Conservation (phyloP, 2,888 invertebrate species). For the Anorthoa munda region DNA sequence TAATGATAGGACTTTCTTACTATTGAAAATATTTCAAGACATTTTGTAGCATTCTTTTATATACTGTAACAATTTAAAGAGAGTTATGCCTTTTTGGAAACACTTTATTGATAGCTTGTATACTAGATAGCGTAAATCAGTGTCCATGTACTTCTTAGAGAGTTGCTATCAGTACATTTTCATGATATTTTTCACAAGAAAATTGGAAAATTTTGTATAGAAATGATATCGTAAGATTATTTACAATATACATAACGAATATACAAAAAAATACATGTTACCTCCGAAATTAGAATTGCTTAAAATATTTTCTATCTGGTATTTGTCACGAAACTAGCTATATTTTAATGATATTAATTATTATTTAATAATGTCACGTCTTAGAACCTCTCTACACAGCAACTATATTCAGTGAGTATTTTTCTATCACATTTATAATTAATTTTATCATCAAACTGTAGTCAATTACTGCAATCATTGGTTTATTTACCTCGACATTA, state of each 20-base stretch:
- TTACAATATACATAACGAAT: conserved; percentile 33
- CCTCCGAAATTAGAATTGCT: conserved; percentile 33
- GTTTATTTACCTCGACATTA: not conserved
- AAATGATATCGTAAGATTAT: not conserved
- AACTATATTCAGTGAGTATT: conserved; percentile 4
- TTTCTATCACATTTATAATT: conserved; percentile 2
- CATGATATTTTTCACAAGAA: not conserved
- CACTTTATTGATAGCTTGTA: conserved; percentile 31
- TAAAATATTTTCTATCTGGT: conserved; percentile 20
- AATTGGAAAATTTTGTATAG: not conserved
- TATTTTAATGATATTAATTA: not conserved
- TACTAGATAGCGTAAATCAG: not conserved
- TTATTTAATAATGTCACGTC: not conserved
- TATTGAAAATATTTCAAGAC: not conserved
- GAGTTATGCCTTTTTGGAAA: conserved; percentile 34
- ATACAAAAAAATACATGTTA: conserved; percentile 30
- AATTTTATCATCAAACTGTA: not conserved
- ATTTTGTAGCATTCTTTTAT: conserved; percentile 14
- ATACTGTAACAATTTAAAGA: not conserved
- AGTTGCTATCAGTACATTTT: not conserved
- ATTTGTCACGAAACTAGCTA: not conserved
- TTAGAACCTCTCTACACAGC: not conserved
- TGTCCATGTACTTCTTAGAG: conserved; percentile 7
- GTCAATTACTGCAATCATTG: conserved; percentile 12
- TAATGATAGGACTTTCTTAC: not conserved